These are phyloP conservation scores for Varanus salvator DNA, from an alignment of 2,113 vertebrate genomes.

Conservation along the genomic window DNA sequence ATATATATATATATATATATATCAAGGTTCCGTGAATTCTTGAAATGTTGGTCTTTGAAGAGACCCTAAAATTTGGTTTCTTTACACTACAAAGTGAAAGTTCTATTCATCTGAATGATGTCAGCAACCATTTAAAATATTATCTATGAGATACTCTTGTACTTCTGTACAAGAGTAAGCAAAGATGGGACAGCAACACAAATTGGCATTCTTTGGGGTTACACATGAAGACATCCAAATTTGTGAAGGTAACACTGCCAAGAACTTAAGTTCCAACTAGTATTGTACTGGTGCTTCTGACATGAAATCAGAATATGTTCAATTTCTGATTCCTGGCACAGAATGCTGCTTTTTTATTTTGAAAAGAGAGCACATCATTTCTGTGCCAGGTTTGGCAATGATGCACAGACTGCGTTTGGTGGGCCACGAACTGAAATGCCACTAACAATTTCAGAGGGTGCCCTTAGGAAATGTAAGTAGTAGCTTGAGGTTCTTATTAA, in stretches of 20 bases:
- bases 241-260: neutral
- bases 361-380: neutral
- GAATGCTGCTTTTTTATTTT: constrained; percentile 1
- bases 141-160: neutral
- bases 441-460: constrained; percentile 9
- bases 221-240: neutral
- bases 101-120: neutral
- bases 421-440: neutral
- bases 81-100: neutral
- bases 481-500: constrained; percentile 18
- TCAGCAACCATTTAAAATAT: neutral
- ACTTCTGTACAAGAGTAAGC: neutral
- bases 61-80: neutral
- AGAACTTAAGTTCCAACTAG: neutral
- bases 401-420: neutral
- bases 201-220: neutral
- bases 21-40: neutral
- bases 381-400: neutral
- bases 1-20: no score
- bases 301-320: neutral
- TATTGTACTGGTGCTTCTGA: neutral
- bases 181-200: neutral
- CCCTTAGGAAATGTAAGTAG: constrained; percentile 2
- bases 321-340: neutral
- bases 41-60: neutral